Evolutionary conservation across 2,797 vertebrate genomes (phyloP).

Genomic region (Gymnothorax reevesii): DNA sequence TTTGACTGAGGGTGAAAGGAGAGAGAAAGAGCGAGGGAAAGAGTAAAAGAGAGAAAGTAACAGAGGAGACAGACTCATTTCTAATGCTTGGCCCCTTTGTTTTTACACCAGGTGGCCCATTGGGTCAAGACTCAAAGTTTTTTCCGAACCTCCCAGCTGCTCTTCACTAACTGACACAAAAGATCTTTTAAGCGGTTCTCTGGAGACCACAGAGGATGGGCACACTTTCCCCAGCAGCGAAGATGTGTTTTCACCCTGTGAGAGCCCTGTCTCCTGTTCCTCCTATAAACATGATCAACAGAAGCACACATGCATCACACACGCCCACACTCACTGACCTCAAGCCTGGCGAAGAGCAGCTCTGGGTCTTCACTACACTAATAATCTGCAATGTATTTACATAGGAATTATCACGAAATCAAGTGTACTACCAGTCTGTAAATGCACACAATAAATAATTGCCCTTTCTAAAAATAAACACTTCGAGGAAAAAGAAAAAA

Average conservation of each 20-base stretch:
- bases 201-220: not conserved
- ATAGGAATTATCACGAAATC: too few relatives aligned
- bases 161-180: slow-evolving; percentile 12
- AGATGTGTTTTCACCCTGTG: not conserved
- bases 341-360: not conserved
- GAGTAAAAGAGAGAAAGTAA: not conserved
- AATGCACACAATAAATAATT: not conserved
- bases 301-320: not conserved
- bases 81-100: not conserved
- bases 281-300: not conserved
- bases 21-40: not conserved
- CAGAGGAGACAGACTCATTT: not conserved
- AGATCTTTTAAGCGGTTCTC: slow-evolving; percentile 6
- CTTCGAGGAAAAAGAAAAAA: not conserved
- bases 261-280: not conserved
- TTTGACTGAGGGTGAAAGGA: slow-evolving; percentile 16
- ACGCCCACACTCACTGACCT: not conserved
- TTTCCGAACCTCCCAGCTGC: not conserved
- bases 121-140: not conserved
- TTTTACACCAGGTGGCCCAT: not conserved
- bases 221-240: not conserved
- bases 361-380: not conserved
- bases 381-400: not conserved
- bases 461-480: not conserved
- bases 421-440: not conserved